These are phyloP conservation scores for Mesoligia furuncula DNA, from an alignment of 2,888 invertebrate genomes.

Conservation along the genomic window DNA sequence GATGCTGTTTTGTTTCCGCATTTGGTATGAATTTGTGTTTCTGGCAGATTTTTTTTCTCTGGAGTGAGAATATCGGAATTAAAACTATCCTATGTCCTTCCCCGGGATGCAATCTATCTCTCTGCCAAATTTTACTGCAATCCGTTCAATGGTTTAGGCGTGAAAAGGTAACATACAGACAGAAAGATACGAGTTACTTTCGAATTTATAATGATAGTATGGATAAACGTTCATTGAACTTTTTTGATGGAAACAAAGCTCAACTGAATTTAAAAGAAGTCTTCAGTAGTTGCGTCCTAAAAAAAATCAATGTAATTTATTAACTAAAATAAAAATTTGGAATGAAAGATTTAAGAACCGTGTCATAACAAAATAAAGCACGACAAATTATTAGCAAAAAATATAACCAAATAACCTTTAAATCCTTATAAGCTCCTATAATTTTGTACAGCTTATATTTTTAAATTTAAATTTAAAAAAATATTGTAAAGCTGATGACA, in stretches of 20 bases:
- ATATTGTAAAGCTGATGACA: neutral
- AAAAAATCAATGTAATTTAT: neutral
- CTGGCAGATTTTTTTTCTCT: neutral
- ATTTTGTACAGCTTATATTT: neutral
- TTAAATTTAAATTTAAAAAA: neutral
- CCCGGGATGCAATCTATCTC: too few species aligned
- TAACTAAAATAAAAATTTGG: neutral
- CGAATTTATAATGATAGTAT: too few species aligned
- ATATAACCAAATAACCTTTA: neutral
- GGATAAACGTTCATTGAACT: neutral
- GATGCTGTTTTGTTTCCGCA: constrained; percentile 31
- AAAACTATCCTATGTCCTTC: too few species aligned
- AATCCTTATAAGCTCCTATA: neutral
- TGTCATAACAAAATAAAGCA: neutral
- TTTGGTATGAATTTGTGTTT: constrained; percentile 12
- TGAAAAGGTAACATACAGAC: too few species aligned
- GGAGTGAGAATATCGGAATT: too few species aligned
- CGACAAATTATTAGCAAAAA: neutral
- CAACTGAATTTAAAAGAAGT: neutral
- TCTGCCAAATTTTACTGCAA: too few species aligned
- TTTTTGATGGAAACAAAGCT: neutral
- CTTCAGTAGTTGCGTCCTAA: neutral
- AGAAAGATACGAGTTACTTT: too few species aligned
- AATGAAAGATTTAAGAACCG: neutral
- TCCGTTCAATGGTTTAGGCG: too few species aligned